phyloP scores from a whole-genome alignment of 1,140 invertebrate genomes.

The Dendroctonus ponderosae region DNA sequence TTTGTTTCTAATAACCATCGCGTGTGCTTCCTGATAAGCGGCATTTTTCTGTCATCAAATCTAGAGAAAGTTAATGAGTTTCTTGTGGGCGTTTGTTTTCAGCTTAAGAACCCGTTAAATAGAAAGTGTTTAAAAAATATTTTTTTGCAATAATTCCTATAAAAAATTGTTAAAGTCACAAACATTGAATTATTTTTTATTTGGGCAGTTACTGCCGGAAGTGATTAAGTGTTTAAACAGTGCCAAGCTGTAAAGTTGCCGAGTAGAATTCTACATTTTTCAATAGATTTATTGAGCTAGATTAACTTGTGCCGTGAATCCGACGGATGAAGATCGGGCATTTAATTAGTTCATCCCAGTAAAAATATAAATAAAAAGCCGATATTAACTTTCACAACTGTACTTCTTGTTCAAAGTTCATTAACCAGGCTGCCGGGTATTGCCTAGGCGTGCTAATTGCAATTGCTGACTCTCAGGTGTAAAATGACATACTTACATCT shows the following conservation, averaged over 20 bases:
- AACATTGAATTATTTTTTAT: no score
- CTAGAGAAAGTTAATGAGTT: no score
- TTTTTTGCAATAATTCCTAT: no score
- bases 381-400: constrained; percentile 14
- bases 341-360: neutral
- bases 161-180: no score
- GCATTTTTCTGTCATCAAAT: no score
- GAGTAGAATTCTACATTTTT: neutral
- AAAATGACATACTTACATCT: constrained; percentile 23
- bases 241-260: neutral
- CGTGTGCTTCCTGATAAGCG: no score
- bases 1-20: no score
- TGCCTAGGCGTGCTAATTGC: constrained; percentile 22
- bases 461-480: constrained; percentile 17
- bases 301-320: neutral
- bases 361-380: neutral
- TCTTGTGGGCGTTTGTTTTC: no score
- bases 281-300: neutral
- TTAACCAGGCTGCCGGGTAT: constrained; percentile 12
- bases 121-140: no score
- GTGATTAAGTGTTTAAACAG: neutral
- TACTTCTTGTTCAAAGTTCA: constrained; percentile 22
- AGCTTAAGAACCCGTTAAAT: no score
- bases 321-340: neutral
- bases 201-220: neutral